Evolutionary conservation across 2,888 invertebrate species (phyloP).

Genomic region (Drosophila aldrichi): DNA sequence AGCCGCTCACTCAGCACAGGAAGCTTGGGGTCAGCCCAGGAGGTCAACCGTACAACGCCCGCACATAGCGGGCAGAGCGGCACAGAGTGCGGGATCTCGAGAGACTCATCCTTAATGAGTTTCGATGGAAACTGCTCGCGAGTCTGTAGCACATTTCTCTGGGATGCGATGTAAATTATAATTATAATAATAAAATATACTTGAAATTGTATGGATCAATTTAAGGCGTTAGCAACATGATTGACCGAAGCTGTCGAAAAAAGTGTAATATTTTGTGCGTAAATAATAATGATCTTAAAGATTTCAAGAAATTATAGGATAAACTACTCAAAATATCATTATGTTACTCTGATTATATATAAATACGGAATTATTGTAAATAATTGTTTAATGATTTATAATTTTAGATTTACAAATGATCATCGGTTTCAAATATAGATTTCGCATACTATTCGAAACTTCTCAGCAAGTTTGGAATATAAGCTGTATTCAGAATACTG

Average conservation of each 20-base stretch:
- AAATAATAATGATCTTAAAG: background rate
- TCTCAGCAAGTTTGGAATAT: background rate
- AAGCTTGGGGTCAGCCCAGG: conserved; percentile 67
- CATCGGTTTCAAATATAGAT: no score
- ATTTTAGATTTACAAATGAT: no score
- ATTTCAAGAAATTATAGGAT: no score
- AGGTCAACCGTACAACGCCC: conserved; percentile 52
- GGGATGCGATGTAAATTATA: background rate
- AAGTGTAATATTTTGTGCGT: background rate
- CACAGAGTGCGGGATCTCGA: conserved; percentile 1
- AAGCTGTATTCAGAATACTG: background rate
- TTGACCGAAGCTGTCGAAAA: background rate
- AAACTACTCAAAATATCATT: background rate
- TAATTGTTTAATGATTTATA: no score
- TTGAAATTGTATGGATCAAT: background rate
- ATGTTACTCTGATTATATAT: no score
- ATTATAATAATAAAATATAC: conserved; percentile 15
- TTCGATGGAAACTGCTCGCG: conserved; percentile 24
- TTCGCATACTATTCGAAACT: no score
- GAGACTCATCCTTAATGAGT: conserved; percentile 20
- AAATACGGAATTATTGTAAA: no score
- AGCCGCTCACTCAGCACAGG: conserved; percentile 57
- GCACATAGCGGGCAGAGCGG: conserved; percentile 19
- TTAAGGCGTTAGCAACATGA: background rate
- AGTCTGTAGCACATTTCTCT: background rate